These are phyloP conservation scores for Polyploca ridens DNA, from an alignment of 2,888 invertebrate genomes.

Conservation along the genomic window DNA sequence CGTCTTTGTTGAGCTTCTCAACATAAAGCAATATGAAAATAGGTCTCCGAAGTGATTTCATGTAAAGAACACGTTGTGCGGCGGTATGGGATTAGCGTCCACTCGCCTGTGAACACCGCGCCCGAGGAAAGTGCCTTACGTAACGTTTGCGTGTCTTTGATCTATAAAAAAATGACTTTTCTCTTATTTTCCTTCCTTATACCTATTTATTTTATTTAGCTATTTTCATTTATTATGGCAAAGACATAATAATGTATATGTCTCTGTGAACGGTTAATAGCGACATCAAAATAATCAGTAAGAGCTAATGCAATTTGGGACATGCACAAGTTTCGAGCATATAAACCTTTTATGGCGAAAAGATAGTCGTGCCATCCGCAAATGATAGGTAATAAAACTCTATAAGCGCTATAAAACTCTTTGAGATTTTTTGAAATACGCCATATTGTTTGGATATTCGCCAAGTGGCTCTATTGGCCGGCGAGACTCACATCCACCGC, in stretches of 20 bases:
- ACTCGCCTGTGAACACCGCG: background rate
- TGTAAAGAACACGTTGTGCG: slow-evolving; percentile 11
- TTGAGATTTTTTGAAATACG: slow-evolving; percentile 50
- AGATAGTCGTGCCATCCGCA: slow-evolving; percentile 17
- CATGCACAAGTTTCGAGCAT: background rate
- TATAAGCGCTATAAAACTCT: slow-evolving; percentile 38
- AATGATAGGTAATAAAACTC: slow-evolving; percentile 29
- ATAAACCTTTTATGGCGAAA: slow-evolving; percentile 11
- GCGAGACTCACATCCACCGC: slow-evolving; percentile 37
- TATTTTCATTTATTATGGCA: too few species aligned
- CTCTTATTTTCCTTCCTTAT: background rate
- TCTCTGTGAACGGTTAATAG: background rate
- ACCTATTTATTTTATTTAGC: background rate
- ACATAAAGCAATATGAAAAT: slow-evolving; percentile 51
- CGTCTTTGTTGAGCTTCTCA: slow-evolving; percentile 61
- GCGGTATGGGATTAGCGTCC: slow-evolving; percentile 2
- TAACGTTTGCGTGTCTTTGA: background rate
- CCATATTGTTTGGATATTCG: slow-evolving; percentile 57
- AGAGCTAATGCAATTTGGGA: background rate
- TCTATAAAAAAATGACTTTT: background rate
- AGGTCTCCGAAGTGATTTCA: slow-evolving; percentile 33
- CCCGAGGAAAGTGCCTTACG: background rate
- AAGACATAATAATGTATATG: too few species aligned
- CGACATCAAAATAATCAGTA: background rate
- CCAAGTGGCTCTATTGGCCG: slow-evolving; percentile 58